Percentiles rank a stretch among this genome's conserved stretches.
These are phyloP conservation scores for Zosterops japonicus DNA, from an alignment of 2,113 vertebrate genomes.

Conservation along the genomic window DNA sequence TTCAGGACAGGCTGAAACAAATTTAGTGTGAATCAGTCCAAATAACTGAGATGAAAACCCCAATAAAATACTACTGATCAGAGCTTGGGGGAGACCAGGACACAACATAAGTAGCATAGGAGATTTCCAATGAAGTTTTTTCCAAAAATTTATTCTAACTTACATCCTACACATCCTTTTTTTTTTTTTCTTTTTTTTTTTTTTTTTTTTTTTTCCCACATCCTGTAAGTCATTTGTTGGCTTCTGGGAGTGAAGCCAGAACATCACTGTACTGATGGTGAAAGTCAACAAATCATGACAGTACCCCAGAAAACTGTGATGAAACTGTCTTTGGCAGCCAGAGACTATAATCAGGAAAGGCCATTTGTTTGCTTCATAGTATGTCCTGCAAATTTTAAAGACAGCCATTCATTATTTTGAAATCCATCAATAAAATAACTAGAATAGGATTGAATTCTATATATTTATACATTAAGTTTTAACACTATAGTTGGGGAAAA, in stretches of 20 bases:
- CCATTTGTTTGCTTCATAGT: neutral
- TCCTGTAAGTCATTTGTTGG: neutral
- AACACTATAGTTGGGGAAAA: neutral
- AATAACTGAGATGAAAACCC: neutral
- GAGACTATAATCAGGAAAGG: neutral
- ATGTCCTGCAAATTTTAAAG: neutral
- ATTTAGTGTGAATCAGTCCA: neutral
- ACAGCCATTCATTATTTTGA: neutral
- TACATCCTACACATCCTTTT: neutral
- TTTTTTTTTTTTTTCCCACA: neutral
- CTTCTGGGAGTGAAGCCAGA: neutral
- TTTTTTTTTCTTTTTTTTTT: neutral
- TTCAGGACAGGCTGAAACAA: neutral
- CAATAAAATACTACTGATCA: neutral
- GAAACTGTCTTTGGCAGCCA: neutral
- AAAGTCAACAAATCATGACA: conserved; percentile 13
- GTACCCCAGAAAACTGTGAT: neutral
- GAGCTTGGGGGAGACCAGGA: neutral
- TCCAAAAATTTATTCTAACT: neutral
- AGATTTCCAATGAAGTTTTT: neutral
- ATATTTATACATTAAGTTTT: neutral
- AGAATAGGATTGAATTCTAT: neutral
- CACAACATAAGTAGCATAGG: neutral
- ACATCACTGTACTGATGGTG: neutral
- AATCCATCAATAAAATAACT: neutral